phyloP scores from a whole-genome alignment of 2,888 invertebrate genomes.

The Epinotia nisella region DNA sequence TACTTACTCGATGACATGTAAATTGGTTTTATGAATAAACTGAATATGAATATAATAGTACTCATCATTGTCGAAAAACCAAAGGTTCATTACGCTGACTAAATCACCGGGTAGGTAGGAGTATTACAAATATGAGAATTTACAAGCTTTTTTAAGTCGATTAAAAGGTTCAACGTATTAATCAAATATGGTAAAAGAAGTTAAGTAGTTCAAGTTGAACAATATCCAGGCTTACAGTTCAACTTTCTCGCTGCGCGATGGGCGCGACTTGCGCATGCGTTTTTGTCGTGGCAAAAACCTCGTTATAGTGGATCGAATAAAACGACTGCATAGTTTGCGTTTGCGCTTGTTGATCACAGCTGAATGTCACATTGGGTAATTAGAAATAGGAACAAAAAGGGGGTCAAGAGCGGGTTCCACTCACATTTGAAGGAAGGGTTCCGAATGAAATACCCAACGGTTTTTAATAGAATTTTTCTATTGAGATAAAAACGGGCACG shows the following conservation, averaged over 20 bases:
- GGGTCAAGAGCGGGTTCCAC: neutral
- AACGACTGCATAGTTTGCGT: constrained; percentile 56
- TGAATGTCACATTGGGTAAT: constrained; percentile 11
- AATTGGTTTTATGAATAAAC: no score
- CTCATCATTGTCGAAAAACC: neutral
- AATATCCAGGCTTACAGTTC: constrained; percentile 56
- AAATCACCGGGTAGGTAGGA: no score
- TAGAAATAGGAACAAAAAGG: neutral
- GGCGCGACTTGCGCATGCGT: constrained; percentile 57
- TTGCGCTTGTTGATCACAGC: constrained; percentile 12
- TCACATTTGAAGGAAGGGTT: neutral
- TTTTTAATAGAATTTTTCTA: neutral
- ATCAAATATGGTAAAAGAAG: constrained; percentile 11
- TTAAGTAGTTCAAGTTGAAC: constrained; percentile 26
- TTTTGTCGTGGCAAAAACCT: constrained; percentile 69
- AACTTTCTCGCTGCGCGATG: constrained; percentile 68
- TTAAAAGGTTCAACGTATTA: neutral
- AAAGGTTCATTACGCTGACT: neutral
- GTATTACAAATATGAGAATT: neutral
- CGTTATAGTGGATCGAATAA: constrained; percentile 65
- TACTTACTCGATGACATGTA: no score
- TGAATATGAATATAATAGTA: no score
- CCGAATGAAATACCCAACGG: neutral
- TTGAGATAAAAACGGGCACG: neutral
- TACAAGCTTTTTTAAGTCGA: neutral